Evolutionary conservation across 2,888 invertebrate genomes (phyloP), one percentile per base, ranked within the genome.

Genomic region (Melieria picta): DNA sequence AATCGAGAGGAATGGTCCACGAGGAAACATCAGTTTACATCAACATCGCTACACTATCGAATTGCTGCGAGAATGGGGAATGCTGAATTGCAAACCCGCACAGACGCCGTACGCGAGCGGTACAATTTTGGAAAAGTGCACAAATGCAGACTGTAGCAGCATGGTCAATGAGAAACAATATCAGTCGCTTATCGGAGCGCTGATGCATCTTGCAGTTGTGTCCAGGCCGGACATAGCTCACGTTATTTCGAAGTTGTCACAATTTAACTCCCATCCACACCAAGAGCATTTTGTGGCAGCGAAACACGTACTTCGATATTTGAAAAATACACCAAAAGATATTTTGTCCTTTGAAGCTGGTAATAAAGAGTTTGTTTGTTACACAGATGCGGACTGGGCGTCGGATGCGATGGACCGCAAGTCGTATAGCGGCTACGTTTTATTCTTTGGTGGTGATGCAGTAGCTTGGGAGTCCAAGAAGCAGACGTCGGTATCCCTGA

Each of bases 381-480:
- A 72, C 55, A 65, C 76, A 52, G 75, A 74, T 72, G 70, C 72
- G n/a, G 73, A 76, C 63, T 77, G 75, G 77, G 74, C 72, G 43
- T 74, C 74, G 10, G 71, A 74, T 46, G 57, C 52, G 50, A 70
- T 69, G 43, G 75, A 76, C 56, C 72, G 73, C n/a, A 75, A 70
- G 16, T 76, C 72, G 0, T 75, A 67, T 46, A 74, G 68, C 47
- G 74, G 72, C 30, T 73, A 61, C 62, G 69, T 72, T 61, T 30
- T 76, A 45, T 73, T 69, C 46, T 72, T 74, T 55, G 57, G 67
- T 50, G 64, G 71, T 13, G 69, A 62, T 55, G 71, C 75, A 5
- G 61, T 75, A 5, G 65, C 69, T n/a, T 77, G 76, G 75, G 75
- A 77, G 58, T 74, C 74, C 16, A 74, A 76, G 46, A 75, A 76